Conservation (phyloP, 2,888 invertebrate species). For the Coenonympha arcania region DNA sequence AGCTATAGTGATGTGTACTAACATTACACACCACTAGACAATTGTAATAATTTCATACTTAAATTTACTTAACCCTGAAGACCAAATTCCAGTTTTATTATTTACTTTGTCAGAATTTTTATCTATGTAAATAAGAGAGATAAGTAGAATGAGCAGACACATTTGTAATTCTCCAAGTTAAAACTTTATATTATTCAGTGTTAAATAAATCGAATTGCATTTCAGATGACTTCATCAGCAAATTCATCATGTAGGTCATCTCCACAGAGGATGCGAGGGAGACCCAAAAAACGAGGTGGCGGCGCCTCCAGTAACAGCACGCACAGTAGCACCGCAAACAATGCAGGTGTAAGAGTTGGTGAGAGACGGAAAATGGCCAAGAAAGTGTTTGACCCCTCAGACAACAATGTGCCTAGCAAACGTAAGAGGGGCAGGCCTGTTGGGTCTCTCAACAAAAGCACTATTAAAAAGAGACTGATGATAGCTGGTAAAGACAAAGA, state of each 20-base stretch:
- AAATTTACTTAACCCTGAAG: too few species aligned
- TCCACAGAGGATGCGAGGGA: constrained; percentile 62
- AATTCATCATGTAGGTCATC: constrained; percentile 69
- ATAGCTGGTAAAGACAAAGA: constrained; percentile 53
- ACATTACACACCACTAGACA: too few species aligned
- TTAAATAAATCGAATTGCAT: neutral
- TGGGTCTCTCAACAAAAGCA: constrained; percentile 76
- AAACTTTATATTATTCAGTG: neutral
- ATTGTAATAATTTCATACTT: too few species aligned
- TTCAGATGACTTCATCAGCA: constrained; percentile 69
- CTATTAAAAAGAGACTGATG: constrained; percentile 69
- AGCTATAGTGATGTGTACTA: too few species aligned
- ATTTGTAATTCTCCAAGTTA: neutral
- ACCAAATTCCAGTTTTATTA: neutral
- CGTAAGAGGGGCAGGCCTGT: constrained; percentile 80
- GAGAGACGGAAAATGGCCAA: constrained; percentile 83
- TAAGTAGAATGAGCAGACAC: neutral
- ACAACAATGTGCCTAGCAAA: constrained; percentile 82
- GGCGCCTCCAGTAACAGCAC: constrained; percentile 45
- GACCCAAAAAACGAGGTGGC: constrained; percentile 57
- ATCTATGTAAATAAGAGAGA: neutral
- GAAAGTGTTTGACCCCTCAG: constrained; percentile 89
- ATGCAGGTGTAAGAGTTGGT: constrained; percentile 70
- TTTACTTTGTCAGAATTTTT: neutral
- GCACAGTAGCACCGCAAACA: constrained; percentile 43